Conservation (phyloP, 2,113 vertebrate genomes). For the Rissa tridactyla region DNA sequence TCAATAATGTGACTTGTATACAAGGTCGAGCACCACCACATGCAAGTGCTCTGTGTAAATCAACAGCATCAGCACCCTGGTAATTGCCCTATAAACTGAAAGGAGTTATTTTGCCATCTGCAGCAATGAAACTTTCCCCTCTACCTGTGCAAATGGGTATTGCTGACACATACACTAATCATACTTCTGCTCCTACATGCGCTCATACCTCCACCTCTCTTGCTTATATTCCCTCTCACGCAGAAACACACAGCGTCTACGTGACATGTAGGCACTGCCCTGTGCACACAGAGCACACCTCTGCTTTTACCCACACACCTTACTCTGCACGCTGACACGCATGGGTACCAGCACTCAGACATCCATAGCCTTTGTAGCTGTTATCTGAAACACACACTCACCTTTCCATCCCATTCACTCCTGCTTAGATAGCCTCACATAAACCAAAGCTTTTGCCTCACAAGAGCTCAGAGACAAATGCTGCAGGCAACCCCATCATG, state of each 20-base stretch:
- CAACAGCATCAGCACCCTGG: not conserved
- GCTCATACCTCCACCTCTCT: accelerated
- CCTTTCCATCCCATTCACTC: not conserved
- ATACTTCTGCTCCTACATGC: not conserved
- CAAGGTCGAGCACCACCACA: constrained; percentile 34
- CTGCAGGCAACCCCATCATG: not conserved
- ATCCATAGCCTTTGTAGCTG: not conserved
- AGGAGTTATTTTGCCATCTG: constrained; percentile 50
- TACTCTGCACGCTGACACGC: accelerated
- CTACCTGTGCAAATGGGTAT: constrained; percentile 4
- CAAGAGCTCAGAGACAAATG: not conserved
- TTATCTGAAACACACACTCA: not conserved
- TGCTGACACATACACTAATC: not conserved
- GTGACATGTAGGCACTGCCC: accelerated
- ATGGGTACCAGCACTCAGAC: accelerated
- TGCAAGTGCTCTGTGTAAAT: constrained; percentile 41
- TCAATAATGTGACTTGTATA: constrained; percentile 67
- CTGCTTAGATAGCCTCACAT: not conserved
- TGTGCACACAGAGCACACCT: not conserved
- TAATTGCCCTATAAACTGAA: constrained; percentile 56
- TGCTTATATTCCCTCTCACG: not conserved
- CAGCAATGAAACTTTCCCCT: not conserved
- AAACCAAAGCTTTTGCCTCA: not conserved
- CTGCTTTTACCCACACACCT: not conserved
- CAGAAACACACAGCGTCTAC: accelerated